Evolutionary conservation across 1,140 invertebrate species (phyloP), one percentile per base, ranked within the genome.

Genomic region (Agraylea sexmaculata): DNA sequence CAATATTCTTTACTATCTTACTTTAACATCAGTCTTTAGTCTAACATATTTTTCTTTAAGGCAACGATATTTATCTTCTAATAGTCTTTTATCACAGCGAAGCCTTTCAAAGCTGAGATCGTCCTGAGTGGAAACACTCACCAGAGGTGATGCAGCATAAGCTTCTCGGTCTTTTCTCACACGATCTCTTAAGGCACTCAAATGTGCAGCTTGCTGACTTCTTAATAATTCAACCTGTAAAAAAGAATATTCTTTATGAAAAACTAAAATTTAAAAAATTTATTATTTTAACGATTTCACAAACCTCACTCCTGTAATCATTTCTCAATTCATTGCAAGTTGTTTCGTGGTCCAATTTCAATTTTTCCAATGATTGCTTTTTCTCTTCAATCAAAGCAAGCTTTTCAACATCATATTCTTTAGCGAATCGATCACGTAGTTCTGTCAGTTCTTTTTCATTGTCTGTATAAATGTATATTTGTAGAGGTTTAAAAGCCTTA

Each of bases 41-140:
- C 80, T 68, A 11, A 80, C 67, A 51, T 87, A 84, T 54, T 87
- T 85, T 49, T 85, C 81, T 56, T 85, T 85, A 13, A 87, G 60
- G 37, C 75, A 81, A n/a, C 71, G 68, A 52, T 85, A 87, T 52
- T 85, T 85, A 49, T 85, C 81, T 45, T 79, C 73, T 0, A 85
- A 47, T 12, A 82, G 54, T 2, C 79, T 66, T 47, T 82, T 83
- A 51, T 83, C 78, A 50, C 77, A 79, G 2, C 77, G 66, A 27
- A 80, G 54, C 50, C 80, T 79, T 46, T 80, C 78, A 48, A 67
- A 77, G 45, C 70, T 41, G 45, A 64, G 46, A 48, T 74, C 53
- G 58, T 76, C 59, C 45, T 65, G 45, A 42, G 54, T 37, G 1
- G 42, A 37, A 5, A 41, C 30, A 2, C 20, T 12, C 13, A 20